Evolutionary conservation across 2,113 vertebrate genomes (phyloP).

Genomic region (Promerops cafer): DNA sequence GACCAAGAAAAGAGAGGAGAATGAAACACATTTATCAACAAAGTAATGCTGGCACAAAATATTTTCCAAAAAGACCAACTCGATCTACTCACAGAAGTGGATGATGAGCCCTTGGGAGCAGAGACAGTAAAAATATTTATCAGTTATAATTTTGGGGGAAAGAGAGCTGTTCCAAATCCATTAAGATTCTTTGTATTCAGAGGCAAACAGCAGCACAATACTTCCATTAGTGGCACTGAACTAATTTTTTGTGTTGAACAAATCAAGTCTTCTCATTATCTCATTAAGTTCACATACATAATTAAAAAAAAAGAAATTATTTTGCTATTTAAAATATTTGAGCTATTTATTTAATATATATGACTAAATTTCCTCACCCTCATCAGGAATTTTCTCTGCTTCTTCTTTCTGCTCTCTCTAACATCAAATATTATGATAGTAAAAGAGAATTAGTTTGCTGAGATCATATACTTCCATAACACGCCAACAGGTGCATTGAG

Average conservation of each 20-base stretch:
- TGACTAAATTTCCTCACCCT: not conserved
- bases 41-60: not conserved
- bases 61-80: not conserved
- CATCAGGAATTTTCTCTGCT: not conserved
- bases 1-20: not conserved
- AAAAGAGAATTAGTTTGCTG: not conserved
- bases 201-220: not conserved
- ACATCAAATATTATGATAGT: not conserved
- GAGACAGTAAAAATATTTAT: not conserved
- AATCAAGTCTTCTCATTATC: not conserved
- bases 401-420: not conserved
- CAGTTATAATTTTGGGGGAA: not conserved
- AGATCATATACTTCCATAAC: not conserved
- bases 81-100: not conserved
- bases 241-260: not conserved
- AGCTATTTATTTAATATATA: not conserved
- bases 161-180: not conserved
- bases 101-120: not conserved
- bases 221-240: not conserved
- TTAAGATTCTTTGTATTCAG: not conserved
- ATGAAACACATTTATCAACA: not conserved
- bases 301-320: no score
- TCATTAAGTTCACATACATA: not conserved
- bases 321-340: not conserved
- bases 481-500: accelerated